Evolutionary conservation across 2,888 invertebrate genomes (phyloP).

Genomic region (Heliconius ethilla): DNA sequence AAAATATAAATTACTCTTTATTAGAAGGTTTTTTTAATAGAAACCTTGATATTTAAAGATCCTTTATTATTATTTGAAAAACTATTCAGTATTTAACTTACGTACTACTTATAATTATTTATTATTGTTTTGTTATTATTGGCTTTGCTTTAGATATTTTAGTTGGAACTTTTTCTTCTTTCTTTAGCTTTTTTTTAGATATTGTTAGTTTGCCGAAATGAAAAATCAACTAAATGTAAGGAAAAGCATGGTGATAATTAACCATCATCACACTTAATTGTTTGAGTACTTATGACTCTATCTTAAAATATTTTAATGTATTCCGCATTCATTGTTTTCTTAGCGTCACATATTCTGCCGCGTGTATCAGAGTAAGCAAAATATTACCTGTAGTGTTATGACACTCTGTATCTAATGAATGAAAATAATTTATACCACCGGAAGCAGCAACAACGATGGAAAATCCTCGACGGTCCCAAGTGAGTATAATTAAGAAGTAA

Average conservation of each 20-base stretch:
- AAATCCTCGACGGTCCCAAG: background rate
- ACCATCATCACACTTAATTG: background rate
- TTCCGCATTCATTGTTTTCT: background rate
- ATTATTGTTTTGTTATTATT: background rate
- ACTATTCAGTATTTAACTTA: background rate
- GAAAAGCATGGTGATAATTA: background rate
- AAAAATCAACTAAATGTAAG: no score
- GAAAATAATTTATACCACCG: no score
- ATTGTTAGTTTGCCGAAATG: background rate
- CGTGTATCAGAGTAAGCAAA: background rate
- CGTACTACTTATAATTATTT: background rate
- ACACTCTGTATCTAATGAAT: background rate
- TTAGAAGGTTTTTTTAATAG: slow-evolving; percentile 31
- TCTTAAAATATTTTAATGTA: background rate
- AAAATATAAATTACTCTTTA: slow-evolving; percentile 33
- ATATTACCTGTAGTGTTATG: background rate
- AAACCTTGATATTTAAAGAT: slow-evolving; percentile 36
- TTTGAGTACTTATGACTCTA: background rate
- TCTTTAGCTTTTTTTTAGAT: background rate
- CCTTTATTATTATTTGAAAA: slow-evolving; percentile 33
- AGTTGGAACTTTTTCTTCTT: no score
- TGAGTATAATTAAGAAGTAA: background rate
- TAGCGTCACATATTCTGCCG: background rate
- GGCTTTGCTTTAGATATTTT: background rate
- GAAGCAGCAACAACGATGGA: no score